Evolutionary conservation across 37 sponge, comb jelly and placozoan genomes (phyloP).

Genomic region (Haliclona indistincta): DNA sequence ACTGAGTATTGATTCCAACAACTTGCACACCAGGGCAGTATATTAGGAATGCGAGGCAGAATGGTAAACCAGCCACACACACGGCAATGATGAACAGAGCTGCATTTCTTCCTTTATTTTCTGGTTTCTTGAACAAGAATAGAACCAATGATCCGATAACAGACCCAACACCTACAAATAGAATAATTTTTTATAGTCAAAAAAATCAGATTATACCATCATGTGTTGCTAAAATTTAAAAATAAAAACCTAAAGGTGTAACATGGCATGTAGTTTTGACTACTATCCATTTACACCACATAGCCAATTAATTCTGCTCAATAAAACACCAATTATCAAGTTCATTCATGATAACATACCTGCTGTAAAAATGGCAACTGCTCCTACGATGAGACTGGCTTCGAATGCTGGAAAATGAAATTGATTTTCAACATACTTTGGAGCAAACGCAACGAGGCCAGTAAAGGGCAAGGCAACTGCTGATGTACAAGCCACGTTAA

Average conservation of each 20-base stretch:
- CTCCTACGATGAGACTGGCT: conserved; percentile 10
- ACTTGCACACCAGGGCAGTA: conserved; percentile 27
- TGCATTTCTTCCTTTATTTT: conserved; percentile 21
- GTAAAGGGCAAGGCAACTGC: conserved; percentile 23
- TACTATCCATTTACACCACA: too few relatives aligned
- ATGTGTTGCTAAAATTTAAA: too few relatives aligned
- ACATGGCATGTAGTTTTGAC: too few relatives aligned
- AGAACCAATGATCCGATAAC: conserved; percentile 13
- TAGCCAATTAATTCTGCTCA: too few relatives aligned
- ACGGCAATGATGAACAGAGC: conserved; percentile 33
- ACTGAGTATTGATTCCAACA: conserved; percentile 26
- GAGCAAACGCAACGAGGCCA: conserved; percentile 38
- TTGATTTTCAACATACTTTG: conserved; percentile 48
- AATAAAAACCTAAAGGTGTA: too few relatives aligned
- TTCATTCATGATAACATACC: not conserved
- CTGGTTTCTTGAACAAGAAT: conserved; percentile 15
- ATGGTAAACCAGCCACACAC: conserved; percentile 2
- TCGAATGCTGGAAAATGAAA: conserved; percentile 22
- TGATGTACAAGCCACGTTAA: conserved; percentile 34
- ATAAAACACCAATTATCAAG: too few relatives aligned
- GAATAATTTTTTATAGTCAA: too few relatives aligned
- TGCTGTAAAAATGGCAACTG: not conserved
- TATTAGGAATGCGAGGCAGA: conserved; percentile 29
- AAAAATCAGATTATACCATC: too few relatives aligned
- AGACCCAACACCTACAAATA: not conserved